These are phyloP conservation scores for Forbesichthys papilliferus DNA, from an alignment of 2,113 vertebrate genomes.

Conservation along the genomic window DNA sequence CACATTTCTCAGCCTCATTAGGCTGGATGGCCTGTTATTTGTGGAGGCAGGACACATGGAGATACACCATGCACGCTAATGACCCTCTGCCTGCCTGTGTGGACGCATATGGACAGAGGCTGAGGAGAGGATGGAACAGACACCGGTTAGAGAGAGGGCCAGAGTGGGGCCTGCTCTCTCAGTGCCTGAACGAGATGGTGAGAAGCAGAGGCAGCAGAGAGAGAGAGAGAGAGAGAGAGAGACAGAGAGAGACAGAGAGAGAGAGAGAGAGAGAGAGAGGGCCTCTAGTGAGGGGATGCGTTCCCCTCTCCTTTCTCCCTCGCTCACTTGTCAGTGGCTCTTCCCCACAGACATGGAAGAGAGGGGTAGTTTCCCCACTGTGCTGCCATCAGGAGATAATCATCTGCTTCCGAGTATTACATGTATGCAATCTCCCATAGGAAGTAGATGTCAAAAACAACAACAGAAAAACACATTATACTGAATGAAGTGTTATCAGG, in stretches of 20 bases:
- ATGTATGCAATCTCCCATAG: conserved; percentile 58
- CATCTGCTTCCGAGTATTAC: conserved; percentile 67
- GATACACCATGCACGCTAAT: conserved; percentile 72
- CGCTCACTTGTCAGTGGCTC: conserved; percentile 52
- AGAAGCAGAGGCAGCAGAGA: conserved; percentile 20
- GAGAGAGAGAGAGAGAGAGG: not conserved
- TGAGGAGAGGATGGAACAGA: conserved; percentile 62
- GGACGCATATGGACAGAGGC: conserved; percentile 70
- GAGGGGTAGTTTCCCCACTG: conserved; percentile 60
- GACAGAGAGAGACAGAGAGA: conserved; percentile 24
- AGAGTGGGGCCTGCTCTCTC: conserved; percentile 53
- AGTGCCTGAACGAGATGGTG: conserved; percentile 37
- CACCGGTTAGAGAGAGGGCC: conserved; percentile 50
- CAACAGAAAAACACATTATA: conserved; percentile 12
- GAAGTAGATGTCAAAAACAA: conserved; percentile 9
- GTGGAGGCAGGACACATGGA: conserved; percentile 73
- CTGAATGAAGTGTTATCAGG: conserved; percentile 13
- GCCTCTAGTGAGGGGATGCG: conserved; percentile 42
- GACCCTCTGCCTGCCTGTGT: conserved; percentile 70
- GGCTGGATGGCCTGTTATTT: conserved; percentile 76
- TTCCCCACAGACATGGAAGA: conserved; percentile 60
- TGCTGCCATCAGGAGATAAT: conserved; percentile 69
- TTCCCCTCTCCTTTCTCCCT: conserved; percentile 50
- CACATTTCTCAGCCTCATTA: conserved; percentile 81
- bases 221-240: conserved; percentile 19